Evolutionary conservation across 2,113 vertebrate species (phyloP), one percentile per base, ranked within the genome.

Genomic region (Cololabis saira): DNA sequence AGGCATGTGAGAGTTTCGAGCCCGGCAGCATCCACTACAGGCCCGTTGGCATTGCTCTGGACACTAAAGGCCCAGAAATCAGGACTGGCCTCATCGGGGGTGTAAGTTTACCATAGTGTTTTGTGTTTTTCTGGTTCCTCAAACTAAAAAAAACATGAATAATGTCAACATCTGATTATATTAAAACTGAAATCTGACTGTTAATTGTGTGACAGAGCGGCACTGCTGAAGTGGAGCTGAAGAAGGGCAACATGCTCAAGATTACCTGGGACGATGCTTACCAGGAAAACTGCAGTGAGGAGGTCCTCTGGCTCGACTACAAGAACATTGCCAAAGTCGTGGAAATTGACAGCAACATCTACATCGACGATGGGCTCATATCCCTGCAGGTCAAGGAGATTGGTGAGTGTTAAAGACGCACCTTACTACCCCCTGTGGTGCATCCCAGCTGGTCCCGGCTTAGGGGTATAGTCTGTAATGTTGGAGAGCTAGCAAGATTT

Each of bases 21-120:
- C 94, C 94, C 1, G 95, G 98, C 67, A 97, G 96, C 27, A 97
- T 99, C 76, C 93, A 94, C 4, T 99, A 98, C 93, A 93, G 97
- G 62, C 98, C 98, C 0, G 92, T 99, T 12, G 96, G 94, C 53
- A 93, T 99, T 68, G 98, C 98, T 37, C 90, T 99, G 91, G 98
- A 99, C 90, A 99, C 98, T 15, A 99, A 99, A 85, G 98, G 98
- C 78, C 98, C 98, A 3, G 98, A 99, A 93, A 99, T 99, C 89
- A 90, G 98, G 81, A 99, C 97, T 11, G 98, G 98, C 67, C 97
- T 99, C 79, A 99, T 99, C 89, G 93, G 94, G 67, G 98, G 98
- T 79, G 98, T 99, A 84, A 95, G 95, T 85, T 40, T 17, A 53
- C 33, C 3, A 5, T 13, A 16, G 13, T 50, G 5, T 8, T 17